Conservation (phyloP, 2,113 vertebrate genomes). For the Poecilia latipinna region DNA sequence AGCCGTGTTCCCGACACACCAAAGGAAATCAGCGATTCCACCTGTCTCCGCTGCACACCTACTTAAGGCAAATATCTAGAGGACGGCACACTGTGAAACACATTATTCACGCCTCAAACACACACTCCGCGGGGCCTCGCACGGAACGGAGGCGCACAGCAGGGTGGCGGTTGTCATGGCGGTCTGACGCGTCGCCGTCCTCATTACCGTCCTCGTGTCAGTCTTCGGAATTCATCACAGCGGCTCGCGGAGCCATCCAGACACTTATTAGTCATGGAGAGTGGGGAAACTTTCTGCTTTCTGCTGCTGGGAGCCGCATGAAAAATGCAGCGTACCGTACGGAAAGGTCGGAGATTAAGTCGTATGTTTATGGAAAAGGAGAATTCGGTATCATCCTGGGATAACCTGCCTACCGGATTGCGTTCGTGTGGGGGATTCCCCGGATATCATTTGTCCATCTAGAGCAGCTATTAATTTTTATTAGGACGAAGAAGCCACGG, state of each 20-base stretch:
- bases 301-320: background rate
- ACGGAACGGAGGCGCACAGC: background rate
- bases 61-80: slow-evolving; percentile 53
- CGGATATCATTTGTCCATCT: background rate
- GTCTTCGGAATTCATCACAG: slow-evolving; percentile 20
- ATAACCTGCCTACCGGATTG: background rate
- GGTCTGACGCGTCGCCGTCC: slow-evolving; percentile 29
- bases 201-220: slow-evolving; percentile 40
- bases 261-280: slow-evolving; percentile 20
- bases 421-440: fast-evolving
- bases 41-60: slow-evolving; percentile 48
- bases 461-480: background rate
- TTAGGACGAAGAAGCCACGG: background rate
- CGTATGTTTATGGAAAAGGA: background rate
- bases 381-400: background rate
- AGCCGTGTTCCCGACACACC: slow-evolving; percentile 26
- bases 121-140: slow-evolving; percentile 27
- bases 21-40: slow-evolving; percentile 47
- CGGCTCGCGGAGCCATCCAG: slow-evolving; percentile 7
- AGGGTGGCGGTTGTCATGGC: slow-evolving; percentile 36
- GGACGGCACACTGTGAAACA: slow-evolving; percentile 57
- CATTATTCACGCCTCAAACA: slow-evolving; percentile 63
- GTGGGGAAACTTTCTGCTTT: slow-evolving; percentile 1
- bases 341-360: background rate
- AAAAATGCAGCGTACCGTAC: background rate